Conservation (phyloP, 2,888 invertebrate genomes). For the Sinelater perroti region DNA sequence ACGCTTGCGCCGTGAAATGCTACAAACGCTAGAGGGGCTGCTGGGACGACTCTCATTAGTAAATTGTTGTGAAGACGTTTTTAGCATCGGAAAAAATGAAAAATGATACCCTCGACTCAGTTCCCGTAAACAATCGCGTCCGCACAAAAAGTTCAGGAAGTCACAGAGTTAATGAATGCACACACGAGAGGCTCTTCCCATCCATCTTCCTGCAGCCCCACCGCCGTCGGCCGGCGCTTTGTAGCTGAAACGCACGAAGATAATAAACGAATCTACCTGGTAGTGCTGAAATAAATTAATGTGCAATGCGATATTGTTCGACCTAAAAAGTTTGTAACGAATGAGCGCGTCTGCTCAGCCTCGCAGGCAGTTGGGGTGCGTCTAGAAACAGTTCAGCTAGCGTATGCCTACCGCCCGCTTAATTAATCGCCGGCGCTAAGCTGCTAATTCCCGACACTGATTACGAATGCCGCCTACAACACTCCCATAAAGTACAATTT, state of each 20-base stretch:
- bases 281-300: constrained; percentile 13
- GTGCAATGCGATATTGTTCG: constrained; percentile 16
- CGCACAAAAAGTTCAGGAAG: too few species aligned
- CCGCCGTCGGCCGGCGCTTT: not conserved
- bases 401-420: constrained; percentile 32
- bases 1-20: too few species aligned
- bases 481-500: constrained; percentile 27
- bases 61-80: too few species aligned
- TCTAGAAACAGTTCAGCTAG: constrained; percentile 27
- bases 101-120: too few species aligned
- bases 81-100: too few species aligned
- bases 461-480: constrained; percentile 29
- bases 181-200: not conserved
- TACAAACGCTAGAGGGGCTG: too few species aligned
- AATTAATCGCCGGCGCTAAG: constrained; percentile 38
- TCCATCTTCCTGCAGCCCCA: too few species aligned
- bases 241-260: not conserved
- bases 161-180: too few species aligned
- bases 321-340: constrained; percentile 22
- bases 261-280: constrained; percentile 1
- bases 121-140: too few species aligned
- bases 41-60: too few species aligned
- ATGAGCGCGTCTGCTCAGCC: constrained; percentile 18
- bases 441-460: constrained; percentile 34
- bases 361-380: constrained; percentile 18